Percentiles rank a stretch among this genome's conserved stretches.
These are phyloP conservation scores for Danio rerio DNA, from an alignment of 2,113 vertebrate species.

Conservation along the genomic window DNA sequence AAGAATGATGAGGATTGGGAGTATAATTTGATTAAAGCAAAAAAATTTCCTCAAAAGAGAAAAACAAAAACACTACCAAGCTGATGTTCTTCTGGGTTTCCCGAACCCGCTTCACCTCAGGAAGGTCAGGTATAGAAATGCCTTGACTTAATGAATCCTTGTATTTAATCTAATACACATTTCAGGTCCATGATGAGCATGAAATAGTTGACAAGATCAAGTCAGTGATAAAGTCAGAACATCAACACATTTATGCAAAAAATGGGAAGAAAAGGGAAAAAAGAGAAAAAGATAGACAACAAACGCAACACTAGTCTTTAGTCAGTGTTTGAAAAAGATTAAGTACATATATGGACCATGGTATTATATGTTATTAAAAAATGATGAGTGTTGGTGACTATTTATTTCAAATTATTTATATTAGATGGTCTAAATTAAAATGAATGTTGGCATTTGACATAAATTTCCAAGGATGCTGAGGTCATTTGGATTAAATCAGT, in stretches of 20 bases:
- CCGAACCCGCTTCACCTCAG: slow-evolving; percentile 93
- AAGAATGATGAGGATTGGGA: neutral
- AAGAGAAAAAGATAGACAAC: neutral
- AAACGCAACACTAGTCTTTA: neutral
- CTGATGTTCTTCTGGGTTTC: slow-evolving; percentile 99
- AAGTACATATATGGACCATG: neutral
- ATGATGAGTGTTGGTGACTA: neutral
- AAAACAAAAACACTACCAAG: slow-evolving; percentile 80
- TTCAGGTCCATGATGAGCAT: slow-evolving; percentile 56
- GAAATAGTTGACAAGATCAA: slow-evolving; percentile 53
- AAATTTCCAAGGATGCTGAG: neutral
- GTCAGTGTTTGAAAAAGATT: neutral
- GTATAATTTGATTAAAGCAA: slow-evolving; percentile 10
- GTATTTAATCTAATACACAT: slow-evolving; percentile 86
- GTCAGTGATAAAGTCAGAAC: slow-evolving; percentile 18
- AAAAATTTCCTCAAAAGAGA: slow-evolving; percentile 15
- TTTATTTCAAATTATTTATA: neutral
- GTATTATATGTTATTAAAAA: neutral
- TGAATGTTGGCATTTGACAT: neutral
- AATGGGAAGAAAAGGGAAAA: neutral
- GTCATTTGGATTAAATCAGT: slow-evolving; percentile 12
- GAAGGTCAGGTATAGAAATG: slow-evolving; percentile 92
- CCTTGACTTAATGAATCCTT: slow-evolving; percentile 91
- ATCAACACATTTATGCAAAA: neutral
- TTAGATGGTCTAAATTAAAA: slow-evolving; percentile 1